Conservation (phyloP, 2,113 vertebrate genomes). For the Ovis aries region ARS-UI_Ramb_v3.0 NC_056076.1:14081501-14082000, state of each 20-base stretch:
- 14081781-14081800: not conserved
- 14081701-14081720: not conserved
- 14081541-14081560: not conserved
- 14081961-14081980: not conserved
- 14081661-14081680: not conserved
- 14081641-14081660: not conserved
- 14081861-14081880: not conserved
- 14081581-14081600: not conserved
- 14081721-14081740: not conserved
- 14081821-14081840: not conserved
- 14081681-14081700: not conserved
- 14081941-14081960: not conserved
- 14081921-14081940: not conserved
- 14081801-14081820: not conserved
- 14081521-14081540: not conserved
- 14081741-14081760: not conserved
- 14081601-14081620: not conserved
- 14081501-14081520: not conserved
- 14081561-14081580: not conserved
- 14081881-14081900: not conserved
- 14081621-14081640: not conserved
- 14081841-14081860: not conserved
- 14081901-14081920: not conserved
- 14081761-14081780: not conserved
- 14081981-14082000: not conserved